phyloP scores from a whole-genome alignment of 2,888 invertebrate genomes.

The Yponomeuta sedellus region DNA sequence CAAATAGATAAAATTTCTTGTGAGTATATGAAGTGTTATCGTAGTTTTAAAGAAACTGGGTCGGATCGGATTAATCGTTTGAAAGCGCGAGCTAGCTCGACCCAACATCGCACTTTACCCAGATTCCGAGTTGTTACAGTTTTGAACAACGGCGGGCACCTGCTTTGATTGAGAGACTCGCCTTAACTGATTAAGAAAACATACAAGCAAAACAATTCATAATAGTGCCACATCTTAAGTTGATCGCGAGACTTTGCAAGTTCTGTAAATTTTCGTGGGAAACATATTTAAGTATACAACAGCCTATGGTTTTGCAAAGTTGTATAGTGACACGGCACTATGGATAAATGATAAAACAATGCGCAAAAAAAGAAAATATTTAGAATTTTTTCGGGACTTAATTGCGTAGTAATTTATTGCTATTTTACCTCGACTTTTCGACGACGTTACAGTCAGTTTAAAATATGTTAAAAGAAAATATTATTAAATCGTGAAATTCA shows the following conservation, averaged over 20 bases:
- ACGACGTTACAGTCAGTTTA: no score
- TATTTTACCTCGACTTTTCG: no score
- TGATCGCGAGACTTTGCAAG: neutral
- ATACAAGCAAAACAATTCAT: neutral
- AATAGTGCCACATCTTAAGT: neutral
- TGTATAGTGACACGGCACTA: no score
- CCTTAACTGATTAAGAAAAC: neutral
- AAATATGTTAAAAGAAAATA: no score
- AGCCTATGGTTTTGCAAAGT: no score
- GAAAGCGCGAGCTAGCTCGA: neutral
- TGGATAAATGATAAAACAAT: no score
- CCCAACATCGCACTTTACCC: neutral
- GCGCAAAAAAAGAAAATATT: no score
- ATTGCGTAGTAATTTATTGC: no score
- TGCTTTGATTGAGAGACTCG: neutral
- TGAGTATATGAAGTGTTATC: neutral
- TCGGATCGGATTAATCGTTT: neutral
- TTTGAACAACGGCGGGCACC: neutral
- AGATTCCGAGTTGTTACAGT: neutral
- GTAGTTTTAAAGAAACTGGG: neutral
- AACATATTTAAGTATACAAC: no score
- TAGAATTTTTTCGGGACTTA: no score
- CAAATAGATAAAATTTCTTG: no score
- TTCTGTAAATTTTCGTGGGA: neutral
- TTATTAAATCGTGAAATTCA: no score